Evolutionary conservation across 2,113 vertebrate species (phyloP), one percentile per base, ranked within the genome.

Genomic region (Suncus etruscus): DNA sequence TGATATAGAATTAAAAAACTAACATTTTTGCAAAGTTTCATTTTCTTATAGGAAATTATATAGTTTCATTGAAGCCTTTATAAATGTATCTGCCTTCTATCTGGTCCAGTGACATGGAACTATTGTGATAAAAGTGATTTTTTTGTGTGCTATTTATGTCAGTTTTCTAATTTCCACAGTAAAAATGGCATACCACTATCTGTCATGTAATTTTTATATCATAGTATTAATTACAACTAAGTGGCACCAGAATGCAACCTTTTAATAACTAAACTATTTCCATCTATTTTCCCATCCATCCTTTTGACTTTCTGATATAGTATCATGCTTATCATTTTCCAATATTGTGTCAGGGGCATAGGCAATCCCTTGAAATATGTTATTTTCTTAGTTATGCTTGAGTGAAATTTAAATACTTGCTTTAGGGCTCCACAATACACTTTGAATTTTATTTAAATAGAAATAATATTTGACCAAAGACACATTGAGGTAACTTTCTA

Each of bases 371-470:
- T 47, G 45, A 2, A 83, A 50, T 72, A 0, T 32, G 10, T 72
- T 54, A 29, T 22, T 18, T 89, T 91, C 47, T 84, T 61, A 77
- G 18, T 22, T 79, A 32, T 78, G 78, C 32, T 54, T 84, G 9
- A 45, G 7, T 29, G 31, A 70, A 93, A 32, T 3, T 25, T 73
- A 72, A 83, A 61, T 32, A 61, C n/a, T 91, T 92, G 3, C 88
- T 86, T 92, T 75, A 65, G 51, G 16, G 8, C 61, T 69, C 32
- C 11, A 80, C 18, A 70, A 2, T 86, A 15, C 61, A 76, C 31
- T 10, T 66, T 72, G 27, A 87, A 76, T 51, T 66, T 94, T 25
- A 76, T 88, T 27, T n/a, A 51, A 24, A 54, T 4, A 84, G 61
- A 22, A 77, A 3, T 11, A 86, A 1, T 69, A 24, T 81, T 65